Conservation (phyloP, 2,113 vertebrate species). For the Datnioides undecimradiatus region DNA sequence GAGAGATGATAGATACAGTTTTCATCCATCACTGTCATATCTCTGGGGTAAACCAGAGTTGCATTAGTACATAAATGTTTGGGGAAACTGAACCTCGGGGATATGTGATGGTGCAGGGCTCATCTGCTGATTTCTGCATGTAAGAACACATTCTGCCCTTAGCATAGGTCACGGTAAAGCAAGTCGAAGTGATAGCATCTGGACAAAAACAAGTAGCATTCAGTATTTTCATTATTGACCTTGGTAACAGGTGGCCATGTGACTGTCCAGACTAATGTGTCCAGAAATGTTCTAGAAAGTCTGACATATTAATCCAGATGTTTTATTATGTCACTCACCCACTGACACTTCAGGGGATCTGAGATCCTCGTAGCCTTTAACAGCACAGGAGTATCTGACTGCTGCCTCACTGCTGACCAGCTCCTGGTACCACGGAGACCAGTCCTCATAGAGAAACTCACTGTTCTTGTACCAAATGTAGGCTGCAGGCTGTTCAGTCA, state of each 20-base stretch:
- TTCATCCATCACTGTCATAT: too few species aligned
- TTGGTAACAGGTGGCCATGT: too few species aligned
- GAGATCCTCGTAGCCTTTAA: constrained; percentile 35
- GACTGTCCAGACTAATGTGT: too few species aligned
- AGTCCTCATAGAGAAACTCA: constrained; percentile 56
- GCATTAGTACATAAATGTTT: background rate
- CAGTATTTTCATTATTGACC: too few species aligned
- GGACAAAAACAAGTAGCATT: background rate
- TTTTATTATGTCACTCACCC: constrained; percentile 8
- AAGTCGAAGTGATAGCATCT: constrained; percentile 42
- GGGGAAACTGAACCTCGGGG: background rate
- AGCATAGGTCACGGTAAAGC: constrained; percentile 43
- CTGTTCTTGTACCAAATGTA: constrained; percentile 64
- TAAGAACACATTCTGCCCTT: constrained; percentile 10
- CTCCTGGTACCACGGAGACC: constrained; percentile 54
- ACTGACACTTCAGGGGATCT: constrained; percentile 12
- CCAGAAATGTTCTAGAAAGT: too few species aligned
- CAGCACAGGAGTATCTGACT: constrained; percentile 58
- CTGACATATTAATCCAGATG: too few species aligned
- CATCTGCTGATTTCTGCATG: background rate
- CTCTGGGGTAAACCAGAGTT: too few species aligned
- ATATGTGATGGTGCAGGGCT: constrained; percentile 35
- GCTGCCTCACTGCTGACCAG: constrained; percentile 43
- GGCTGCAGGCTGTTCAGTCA: constrained; percentile 39
- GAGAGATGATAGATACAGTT: background rate